These are phyloP conservation scores for Cliona cf. orientalis DNA, from an alignment of 37 sponge, comb jelly and placozoan genomes.

Conservation along the genomic window DNA sequence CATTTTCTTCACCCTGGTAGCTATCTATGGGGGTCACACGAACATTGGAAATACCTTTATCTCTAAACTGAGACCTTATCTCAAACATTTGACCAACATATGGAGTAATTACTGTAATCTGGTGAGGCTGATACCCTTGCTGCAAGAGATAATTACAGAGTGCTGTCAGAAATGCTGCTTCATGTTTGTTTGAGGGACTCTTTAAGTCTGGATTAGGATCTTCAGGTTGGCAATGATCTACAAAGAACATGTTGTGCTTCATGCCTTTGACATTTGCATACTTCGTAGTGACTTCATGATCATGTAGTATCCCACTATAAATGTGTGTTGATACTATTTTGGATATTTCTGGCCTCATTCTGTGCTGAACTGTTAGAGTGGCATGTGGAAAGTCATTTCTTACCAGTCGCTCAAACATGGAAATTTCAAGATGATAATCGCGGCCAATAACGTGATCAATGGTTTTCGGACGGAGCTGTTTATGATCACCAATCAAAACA, in stretches of 20 bases:
- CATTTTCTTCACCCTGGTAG: constrained; percentile 84
- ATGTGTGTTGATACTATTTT: constrained; percentile 73
- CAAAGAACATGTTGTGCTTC: constrained; percentile 60
- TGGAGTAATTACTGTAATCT: constrained; percentile 77
- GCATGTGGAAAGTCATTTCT: constrained; percentile 58
- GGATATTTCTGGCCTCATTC: constrained; percentile 91
- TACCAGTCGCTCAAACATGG: constrained; percentile 83
- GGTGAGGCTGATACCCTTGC: constrained; percentile 20
- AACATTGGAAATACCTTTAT: constrained; percentile 14
- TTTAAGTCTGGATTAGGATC: constrained; percentile 27
- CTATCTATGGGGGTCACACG: constrained; percentile 62
- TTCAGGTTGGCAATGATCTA: constrained; percentile 60
- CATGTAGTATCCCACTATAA: constrained; percentile 38
- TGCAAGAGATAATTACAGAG: constrained; percentile 61
- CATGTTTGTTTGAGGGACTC: constrained; percentile 54
- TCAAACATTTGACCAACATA: constrained; percentile 60
- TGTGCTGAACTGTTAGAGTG: constrained; percentile 75
- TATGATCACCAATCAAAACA: constrained; percentile 91
- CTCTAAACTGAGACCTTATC: constrained; percentile 25
- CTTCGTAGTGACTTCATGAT: constrained; percentile 23
- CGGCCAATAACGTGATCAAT: constrained; percentile 65
- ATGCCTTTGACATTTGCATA: constrained; percentile 49
- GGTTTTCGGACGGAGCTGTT: constrained; percentile 86
- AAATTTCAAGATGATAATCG: constrained; percentile 76
- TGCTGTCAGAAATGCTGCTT: constrained; percentile 54